Evolutionary conservation across 2,888 invertebrate genomes (phyloP).

Genomic region (Deilephila porcellus): DNA sequence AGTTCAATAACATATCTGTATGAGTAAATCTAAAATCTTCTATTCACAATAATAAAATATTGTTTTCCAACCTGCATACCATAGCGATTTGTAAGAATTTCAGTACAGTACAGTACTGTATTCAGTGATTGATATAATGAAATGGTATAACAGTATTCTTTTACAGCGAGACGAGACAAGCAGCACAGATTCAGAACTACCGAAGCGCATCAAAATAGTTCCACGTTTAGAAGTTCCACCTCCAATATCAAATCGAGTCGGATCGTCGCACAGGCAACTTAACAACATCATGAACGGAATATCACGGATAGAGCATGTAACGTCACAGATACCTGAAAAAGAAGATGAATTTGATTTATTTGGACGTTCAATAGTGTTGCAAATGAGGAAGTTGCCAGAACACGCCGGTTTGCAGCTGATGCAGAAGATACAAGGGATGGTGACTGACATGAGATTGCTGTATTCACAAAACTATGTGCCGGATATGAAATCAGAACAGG

Average conservation of each 20-base stretch:
- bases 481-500: not conserved
- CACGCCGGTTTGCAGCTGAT: not conserved
- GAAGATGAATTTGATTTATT: conserved; percentile 6
- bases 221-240: not conserved
- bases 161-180: not conserved
- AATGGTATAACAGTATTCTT: not conserved
- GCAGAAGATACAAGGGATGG: conserved; percentile 6
- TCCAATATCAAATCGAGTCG: not conserved
- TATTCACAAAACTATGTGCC: not conserved
- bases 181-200: not conserved
- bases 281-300: not conserved
- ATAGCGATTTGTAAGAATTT: too few species aligned
- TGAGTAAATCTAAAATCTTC: too few species aligned
- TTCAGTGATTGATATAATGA: not conserved
- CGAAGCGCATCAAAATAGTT: not conserved
- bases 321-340: not conserved
- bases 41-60: too few species aligned
- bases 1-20: too few species aligned
- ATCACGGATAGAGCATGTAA: not conserved
- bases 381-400: not conserved
- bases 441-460: not conserved
- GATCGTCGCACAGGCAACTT: not conserved
- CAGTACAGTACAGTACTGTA: not conserved
- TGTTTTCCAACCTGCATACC: too few species aligned
- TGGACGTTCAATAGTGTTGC: conserved; percentile 1